These are phyloP conservation scores for Ceratothoa steindachneri DNA, from an alignment of 2,888 invertebrate species.

Conservation along the genomic window DNA sequence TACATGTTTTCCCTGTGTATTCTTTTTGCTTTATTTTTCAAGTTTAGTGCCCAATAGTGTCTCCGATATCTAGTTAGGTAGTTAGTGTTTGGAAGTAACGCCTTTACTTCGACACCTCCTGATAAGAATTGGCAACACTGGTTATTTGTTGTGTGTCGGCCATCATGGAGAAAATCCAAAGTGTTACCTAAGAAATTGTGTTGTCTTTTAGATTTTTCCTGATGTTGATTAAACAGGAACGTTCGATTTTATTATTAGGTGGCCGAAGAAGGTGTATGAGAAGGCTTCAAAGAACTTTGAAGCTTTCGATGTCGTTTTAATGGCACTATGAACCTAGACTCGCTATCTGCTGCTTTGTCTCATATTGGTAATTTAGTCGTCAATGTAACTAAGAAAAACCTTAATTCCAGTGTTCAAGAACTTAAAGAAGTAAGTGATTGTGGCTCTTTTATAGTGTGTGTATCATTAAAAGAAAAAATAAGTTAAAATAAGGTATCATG, in stretches of 20 bases:
- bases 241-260: slow-evolving; percentile 38
- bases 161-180: slow-evolving; percentile 39
- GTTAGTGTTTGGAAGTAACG: too few relatives aligned
- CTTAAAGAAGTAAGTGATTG: slow-evolving; percentile 74
- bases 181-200: slow-evolving; percentile 31
- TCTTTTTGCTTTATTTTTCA: too few relatives aligned
- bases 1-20: too few relatives aligned
- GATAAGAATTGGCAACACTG: too few relatives aligned
- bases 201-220: slow-evolving; percentile 32
- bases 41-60: too few relatives aligned
- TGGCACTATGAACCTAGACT: slow-evolving; percentile 99
- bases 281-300: slow-evolving; percentile 91
- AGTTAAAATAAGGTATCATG: too few relatives aligned
- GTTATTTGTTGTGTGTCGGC: neutral
- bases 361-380: slow-evolving; percentile 96
- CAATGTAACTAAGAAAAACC: slow-evolving; percentile 93
- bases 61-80: too few relatives aligned
- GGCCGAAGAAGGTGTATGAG: slow-evolving; percentile 51
- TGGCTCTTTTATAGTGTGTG: neutral
- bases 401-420: slow-evolving; percentile 81
- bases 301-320: slow-evolving; percentile 87
- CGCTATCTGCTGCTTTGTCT: slow-evolving; percentile 96
- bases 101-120: too few relatives aligned
- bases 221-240: slow-evolving; percentile 33
- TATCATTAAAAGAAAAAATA: neutral